Base-by-base conservation (phyloP, 2,113 vertebrate genomes). In the Bothrops jararaca region DNA sequence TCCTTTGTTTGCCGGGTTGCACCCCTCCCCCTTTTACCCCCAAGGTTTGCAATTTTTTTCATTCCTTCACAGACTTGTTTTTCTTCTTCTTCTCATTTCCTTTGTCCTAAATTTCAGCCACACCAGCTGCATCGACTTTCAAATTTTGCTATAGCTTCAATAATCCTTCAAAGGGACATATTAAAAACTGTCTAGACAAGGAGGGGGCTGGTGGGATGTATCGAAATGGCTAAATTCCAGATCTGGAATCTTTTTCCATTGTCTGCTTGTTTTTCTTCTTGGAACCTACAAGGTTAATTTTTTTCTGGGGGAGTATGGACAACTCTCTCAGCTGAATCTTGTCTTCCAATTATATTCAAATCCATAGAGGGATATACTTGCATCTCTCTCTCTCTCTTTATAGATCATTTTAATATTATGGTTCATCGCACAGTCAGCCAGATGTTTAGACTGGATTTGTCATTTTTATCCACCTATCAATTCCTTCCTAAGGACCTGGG, bases 11-110 rank as follows among this genome's bases (percentile, higher is more conserved):
- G 42, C 5, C 86, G 7, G 42, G 45, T 85, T 86, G 52, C 20
- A 23, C 3, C 13, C 34, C 54, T 24, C 4, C 6, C 42, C 9
- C 42, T 22, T 39, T 34, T 23, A 4, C 26, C 45, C 57, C 54
- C 22, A 3, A 26, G 23, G 15, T 29, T 3, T 57, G 34, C n/a
- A 56, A 39, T 89, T 89, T 64, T 91, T 91, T 91, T 45, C 11
- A 91, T 89, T 85, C 89, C 48, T 80, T 34, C 4, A 85, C 39
- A n/a, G 42, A 10, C 29, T 89, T 11, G 12, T 91, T 20, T 53
- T 64, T 80, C 90, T 48, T 91, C 29, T 85, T 92, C 85, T 45
- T 9, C 53, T 57, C 58, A 89, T 93, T 89, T 91, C 86, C 92
- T 91, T 93, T 93, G 92, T 90, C n/a, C 54, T 34, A 64, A 9